A percentile compares a stretch with the other conserved stretches of the same genome.
Evolutionary conservation across 2,113 vertebrate genomes (phyloP).

Genomic region (Ellobius talpinus): DNA sequence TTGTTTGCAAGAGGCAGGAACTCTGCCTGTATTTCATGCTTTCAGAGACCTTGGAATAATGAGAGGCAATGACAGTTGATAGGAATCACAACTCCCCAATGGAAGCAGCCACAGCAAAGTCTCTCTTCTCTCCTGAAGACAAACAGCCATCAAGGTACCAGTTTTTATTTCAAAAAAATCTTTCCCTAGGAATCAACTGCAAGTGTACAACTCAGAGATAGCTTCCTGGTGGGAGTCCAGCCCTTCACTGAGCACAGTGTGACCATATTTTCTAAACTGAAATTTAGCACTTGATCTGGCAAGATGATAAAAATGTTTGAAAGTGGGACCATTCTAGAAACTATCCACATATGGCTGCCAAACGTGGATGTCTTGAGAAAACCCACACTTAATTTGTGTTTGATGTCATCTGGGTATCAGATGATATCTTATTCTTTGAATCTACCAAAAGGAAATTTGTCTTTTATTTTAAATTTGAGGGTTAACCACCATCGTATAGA

Average conservation of each 20-base stretch:
- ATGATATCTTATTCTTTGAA: constrained; percentile 72
- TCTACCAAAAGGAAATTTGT: constrained; percentile 66
- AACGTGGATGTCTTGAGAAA: constrained; percentile 70
- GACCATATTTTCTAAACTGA: constrained; percentile 61
- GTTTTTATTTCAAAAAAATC: neutral
- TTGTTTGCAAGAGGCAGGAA: constrained; percentile 33
- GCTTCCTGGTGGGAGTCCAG: neutral
- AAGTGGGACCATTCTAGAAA: constrained; percentile 62
- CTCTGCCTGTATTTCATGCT: neutral
- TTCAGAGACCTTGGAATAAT: constrained; percentile 21
- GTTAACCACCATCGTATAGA: constrained; percentile 62
- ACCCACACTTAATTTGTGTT: constrained; percentile 66
- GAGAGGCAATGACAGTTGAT: neutral
- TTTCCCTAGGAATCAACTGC: constrained; percentile 28
- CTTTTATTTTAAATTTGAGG: constrained; percentile 56
- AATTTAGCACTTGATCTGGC: constrained; percentile 58
- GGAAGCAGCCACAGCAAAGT: neutral
- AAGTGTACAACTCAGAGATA: neutral
- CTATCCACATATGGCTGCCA: constrained; percentile 73
- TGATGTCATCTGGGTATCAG: constrained; percentile 81
- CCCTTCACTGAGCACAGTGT: neutral
- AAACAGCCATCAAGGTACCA: neutral
- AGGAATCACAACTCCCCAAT: constrained; percentile 2
- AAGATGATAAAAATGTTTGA: constrained; percentile 70
- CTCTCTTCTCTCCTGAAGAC: constrained; percentile 28